Evolutionary conservation across 1,140 invertebrate species (phyloP).

Genomic region (Amyelois transitella): DNA sequence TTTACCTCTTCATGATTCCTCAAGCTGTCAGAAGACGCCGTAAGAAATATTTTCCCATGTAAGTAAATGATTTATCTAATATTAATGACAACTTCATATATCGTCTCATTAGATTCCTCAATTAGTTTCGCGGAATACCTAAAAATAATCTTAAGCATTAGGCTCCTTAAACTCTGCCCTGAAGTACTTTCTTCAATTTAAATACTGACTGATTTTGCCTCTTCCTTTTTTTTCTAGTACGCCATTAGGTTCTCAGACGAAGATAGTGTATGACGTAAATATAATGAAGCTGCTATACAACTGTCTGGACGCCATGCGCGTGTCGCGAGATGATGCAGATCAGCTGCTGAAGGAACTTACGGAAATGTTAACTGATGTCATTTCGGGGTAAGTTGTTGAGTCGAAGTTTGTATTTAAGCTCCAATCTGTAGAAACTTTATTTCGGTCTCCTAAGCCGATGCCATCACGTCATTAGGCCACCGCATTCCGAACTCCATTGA

Average conservation of each 20-base stretch:
- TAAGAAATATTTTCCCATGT: constrained; percentile 63
- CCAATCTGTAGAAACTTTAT: neutral
- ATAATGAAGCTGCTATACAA: constrained; percentile 52
- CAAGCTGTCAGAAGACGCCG: constrained; percentile 11
- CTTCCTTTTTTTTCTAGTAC: constrained; percentile 25
- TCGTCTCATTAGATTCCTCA: no score
- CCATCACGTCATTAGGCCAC: no score
- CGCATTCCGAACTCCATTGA: no score
- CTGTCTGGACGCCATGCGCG: constrained; percentile 50
- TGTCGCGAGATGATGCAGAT: constrained; percentile 47
- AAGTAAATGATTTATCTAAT: constrained; percentile 9
- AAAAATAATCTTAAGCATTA: no score
- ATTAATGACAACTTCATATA: no score
- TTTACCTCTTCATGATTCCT: constrained; percentile 35
- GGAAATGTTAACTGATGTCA: constrained; percentile 36
- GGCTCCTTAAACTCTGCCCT: no score
- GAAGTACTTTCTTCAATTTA: neutral
- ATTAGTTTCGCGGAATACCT: no score
- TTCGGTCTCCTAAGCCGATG: no score
- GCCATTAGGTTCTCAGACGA: constrained; percentile 37
- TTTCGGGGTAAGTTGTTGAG: constrained; percentile 46
- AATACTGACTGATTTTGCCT: neutral
- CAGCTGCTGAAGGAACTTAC: constrained; percentile 43
- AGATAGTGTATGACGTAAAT: constrained; percentile 42
- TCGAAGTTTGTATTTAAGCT: neutral